Conservation (phyloP, 2,888 invertebrate species). For the Diplazon laetatorius region DNA sequence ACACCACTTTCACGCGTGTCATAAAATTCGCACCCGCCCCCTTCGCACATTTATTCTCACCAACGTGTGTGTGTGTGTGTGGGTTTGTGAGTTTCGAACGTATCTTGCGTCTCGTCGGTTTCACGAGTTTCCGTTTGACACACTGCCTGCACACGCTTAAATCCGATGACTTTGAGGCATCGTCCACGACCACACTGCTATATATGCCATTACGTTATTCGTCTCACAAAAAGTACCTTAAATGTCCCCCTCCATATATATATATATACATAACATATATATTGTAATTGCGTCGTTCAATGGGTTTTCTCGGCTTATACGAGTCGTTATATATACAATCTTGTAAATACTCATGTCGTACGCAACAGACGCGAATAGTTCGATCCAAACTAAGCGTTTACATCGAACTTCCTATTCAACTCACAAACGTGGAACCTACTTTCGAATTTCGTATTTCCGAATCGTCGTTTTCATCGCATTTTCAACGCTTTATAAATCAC, state of each 20-base stretch:
- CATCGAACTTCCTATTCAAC: too few species aligned
- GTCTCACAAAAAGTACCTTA: slow-evolving; percentile 46
- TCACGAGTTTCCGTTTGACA: slow-evolving; percentile 44
- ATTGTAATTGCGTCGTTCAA: slow-evolving; percentile 30
- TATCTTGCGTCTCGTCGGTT: slow-evolving; percentile 24
- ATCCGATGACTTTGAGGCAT: slow-evolving; percentile 2
- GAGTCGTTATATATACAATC: background rate
- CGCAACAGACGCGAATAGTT: background rate
- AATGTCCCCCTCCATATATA: slow-evolving; percentile 38
- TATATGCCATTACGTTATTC: slow-evolving; percentile 42
- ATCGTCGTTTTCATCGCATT: too few species aligned
- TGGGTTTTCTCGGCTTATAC: slow-evolving; percentile 32
- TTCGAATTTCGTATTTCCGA: too few species aligned
- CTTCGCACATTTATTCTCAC: slow-evolving; percentile 19
- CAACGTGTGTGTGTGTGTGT: background rate
- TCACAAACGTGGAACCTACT: too few species aligned
- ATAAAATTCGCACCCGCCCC: slow-evolving; percentile 68
- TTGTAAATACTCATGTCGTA: slow-evolving; percentile 8
- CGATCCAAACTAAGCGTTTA: too few species aligned
- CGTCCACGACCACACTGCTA: background rate
- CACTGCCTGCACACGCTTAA: background rate
- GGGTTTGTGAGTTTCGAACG: background rate
- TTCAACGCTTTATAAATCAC: too few species aligned
- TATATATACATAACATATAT: too few species aligned
- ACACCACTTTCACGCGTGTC: slow-evolving; percentile 68